These are phyloP conservation scores for Meriones psammophilus DNA, from an alignment of 2,797 vertebrate species.

Conservation along the genomic window DNA sequence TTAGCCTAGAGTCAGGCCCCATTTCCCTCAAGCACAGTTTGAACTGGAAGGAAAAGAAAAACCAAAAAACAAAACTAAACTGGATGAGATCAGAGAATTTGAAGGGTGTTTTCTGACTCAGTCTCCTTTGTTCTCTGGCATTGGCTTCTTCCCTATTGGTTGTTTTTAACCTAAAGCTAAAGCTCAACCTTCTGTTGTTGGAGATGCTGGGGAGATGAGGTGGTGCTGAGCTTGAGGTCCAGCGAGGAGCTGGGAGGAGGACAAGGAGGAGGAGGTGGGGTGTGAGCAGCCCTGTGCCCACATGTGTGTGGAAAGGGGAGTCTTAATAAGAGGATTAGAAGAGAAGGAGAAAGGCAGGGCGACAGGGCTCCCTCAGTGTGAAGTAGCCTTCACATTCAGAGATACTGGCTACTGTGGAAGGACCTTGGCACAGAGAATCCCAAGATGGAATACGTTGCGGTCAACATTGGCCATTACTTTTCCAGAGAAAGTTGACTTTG, in stretches of 20 bases:
- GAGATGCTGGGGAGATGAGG: slow-evolving; percentile 64
- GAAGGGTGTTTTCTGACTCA: slow-evolving; percentile 31
- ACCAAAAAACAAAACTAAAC: neutral
- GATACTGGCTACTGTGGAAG: neutral
- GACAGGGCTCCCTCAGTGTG: too few relatives aligned
- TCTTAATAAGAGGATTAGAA: neutral
- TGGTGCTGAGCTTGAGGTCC: slow-evolving; percentile 4
- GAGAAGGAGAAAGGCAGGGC: too few relatives aligned
- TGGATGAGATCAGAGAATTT: slow-evolving; percentile 43
- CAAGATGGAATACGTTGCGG: slow-evolving; percentile 18
- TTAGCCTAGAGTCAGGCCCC: slow-evolving; percentile 33
- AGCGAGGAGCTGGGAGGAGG: neutral
- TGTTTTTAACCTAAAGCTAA: slow-evolving; percentile 51
- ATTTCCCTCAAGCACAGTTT: neutral
- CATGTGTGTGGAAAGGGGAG: neutral
- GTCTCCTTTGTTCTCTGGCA: neutral
- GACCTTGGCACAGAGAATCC: neutral
- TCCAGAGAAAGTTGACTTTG: slow-evolving; percentile 44
- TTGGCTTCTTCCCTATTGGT: slow-evolving; percentile 38
- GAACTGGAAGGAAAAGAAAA: slow-evolving; percentile 52
- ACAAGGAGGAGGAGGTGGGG: neutral
- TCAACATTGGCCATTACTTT: slow-evolving; percentile 32
- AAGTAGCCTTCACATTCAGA: neutral
- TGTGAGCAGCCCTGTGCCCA: neutral
- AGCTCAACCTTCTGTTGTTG: slow-evolving; percentile 48